Evolutionary conservation across 2,797 vertebrate genomes (phyloP).

Genomic region (Orientallactaga sibirica): DNA sequence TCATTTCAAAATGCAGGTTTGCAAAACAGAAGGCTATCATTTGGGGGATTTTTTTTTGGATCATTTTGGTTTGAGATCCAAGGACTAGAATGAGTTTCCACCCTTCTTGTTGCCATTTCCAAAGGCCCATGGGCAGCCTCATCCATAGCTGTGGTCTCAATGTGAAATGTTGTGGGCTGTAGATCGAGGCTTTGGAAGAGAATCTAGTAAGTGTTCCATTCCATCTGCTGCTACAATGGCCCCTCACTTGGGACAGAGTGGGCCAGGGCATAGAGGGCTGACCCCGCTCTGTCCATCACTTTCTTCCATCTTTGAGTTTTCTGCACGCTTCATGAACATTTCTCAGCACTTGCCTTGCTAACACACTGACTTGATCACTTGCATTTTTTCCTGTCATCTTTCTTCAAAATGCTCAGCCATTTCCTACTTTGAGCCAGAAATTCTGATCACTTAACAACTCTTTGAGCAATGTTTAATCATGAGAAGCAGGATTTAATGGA

Average conservation of each 20-base stretch:
- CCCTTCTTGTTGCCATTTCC: not conserved
- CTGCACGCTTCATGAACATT: not conserved
- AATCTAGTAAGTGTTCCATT: not conserved
- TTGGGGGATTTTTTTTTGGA: not conserved
- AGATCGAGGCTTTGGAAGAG: not conserved
- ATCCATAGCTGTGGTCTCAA: not conserved
- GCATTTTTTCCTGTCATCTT: not conserved
- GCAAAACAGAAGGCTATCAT: not conserved
- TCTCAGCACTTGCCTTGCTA: not conserved
- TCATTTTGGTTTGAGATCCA: not conserved
- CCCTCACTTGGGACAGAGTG: not conserved
- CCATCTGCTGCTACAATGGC: not conserved
- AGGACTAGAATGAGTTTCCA: not conserved
- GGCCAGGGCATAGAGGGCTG: accelerated
- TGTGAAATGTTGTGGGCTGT: not conserved
- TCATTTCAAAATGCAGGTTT: not conserved
- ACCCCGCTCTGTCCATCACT: accelerated
- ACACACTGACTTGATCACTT: not conserved
- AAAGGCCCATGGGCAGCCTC: not conserved
- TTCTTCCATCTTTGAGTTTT: not conserved
- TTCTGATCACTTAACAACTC: not conserved
- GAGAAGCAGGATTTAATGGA: not conserved
- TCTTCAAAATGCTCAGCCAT: not conserved
- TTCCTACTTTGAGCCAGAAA: not conserved
- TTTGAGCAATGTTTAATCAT: not conserved